Base-by-base conservation (phyloP, 1,140 invertebrate species). In the Papilio aristodemus region DNA sequence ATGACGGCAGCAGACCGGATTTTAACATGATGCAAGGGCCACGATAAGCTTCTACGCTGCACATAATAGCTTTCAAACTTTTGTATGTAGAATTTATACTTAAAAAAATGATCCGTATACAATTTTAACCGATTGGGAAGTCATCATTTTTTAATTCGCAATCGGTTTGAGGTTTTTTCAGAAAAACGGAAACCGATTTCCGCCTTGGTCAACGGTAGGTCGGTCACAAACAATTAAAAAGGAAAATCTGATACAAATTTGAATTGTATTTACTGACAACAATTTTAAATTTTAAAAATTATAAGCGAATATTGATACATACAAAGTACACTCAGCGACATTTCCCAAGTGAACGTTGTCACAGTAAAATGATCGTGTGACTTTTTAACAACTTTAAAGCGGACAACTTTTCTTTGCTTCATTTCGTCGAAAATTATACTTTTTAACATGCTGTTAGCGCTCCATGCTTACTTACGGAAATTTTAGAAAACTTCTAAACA, bases 331-430 rank as follows among this genome's bases (percentile, higher is more conserved):
- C 10, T 19, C 17, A 46, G 10, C 17, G 43, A 9, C 14, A 46
- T 19, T 46, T 46, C 10, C 43, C 17, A 46, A 46, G 17, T 46
- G 19, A 22, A 17, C 17, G 17, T 46, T 19, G 3, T 7, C 43
- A 19, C 11, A n/a, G 43, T 46, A 19, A 46, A 46, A 46, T 54
- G 19, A 54, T 54, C 46, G 22, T 54, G 1, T 19, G 46, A 54
- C 46, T 54, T 54, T 54, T 54, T 54, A 54, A 54, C 46, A 54
- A 54, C 46, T 54, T 54, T 54, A 54, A 54, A 54, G 46, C 10
- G 22, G 19, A 54, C 46, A 54, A 54, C 46, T 54, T 54, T 54
- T n/a, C n/a, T n/a, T n/a, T n/a, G 43, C 19, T 8, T 46, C 17
- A 9, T 10, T n/a, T n/a, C n/a, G 43, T 46, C 17, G 43, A 19